Evolutionary conservation across 1,140 invertebrate species (phyloP).

Genomic region (Lerema accius): DNA sequence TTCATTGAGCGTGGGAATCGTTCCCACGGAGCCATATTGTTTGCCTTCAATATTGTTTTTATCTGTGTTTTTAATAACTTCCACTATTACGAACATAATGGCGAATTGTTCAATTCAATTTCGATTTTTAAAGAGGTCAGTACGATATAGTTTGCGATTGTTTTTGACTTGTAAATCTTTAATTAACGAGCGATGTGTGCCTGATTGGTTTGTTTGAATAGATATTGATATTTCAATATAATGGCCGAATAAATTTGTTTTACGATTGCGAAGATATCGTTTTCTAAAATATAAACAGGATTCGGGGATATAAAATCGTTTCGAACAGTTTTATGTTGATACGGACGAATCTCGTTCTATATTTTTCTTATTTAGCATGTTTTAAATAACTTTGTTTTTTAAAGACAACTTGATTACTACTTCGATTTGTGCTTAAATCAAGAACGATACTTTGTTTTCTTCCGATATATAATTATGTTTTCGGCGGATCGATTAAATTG

Average conservation of each 20-base stretch:
- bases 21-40: constrained; percentile 66
- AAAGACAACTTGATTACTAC: no score
- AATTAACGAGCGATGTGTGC: constrained; percentile 12
- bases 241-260: background rate
- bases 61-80: constrained; percentile 66
- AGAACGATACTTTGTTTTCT: no score
- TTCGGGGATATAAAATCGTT: background rate
- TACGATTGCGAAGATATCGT: background rate
- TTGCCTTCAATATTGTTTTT: constrained; percentile 56
- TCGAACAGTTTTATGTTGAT: no score
- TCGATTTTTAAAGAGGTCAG: constrained; percentile 61
- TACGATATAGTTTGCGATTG: constrained; percentile 40
- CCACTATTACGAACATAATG: constrained; percentile 69
- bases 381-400: no score
- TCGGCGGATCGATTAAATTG: no score
- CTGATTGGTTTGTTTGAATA: constrained; percentile 4
- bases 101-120: constrained; percentile 77
- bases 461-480: no score
- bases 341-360: no score
- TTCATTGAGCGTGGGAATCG: constrained; percentile 54
- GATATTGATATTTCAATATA: background rate
- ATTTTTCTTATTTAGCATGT: no score
- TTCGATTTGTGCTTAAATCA: no score
- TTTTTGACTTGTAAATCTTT: constrained; percentile 25
- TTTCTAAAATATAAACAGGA: background rate